Conservation (phyloP, 1,140 invertebrate species). For the Odontomachus brunneus region DNA sequence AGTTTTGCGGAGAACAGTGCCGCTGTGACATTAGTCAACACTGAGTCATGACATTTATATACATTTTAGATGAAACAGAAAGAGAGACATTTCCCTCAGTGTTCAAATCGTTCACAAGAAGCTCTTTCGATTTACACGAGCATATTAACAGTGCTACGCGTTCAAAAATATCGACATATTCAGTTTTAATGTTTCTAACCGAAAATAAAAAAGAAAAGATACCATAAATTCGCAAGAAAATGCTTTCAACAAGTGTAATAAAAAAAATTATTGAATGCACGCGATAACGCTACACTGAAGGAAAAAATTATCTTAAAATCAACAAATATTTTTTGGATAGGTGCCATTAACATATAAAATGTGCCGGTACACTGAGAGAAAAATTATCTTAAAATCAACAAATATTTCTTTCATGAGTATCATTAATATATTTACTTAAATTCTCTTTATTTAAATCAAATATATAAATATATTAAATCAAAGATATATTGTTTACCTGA, state of each 20-base stretch:
- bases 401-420: too few species aligned
- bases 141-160: conserved; percentile 16
- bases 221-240: conserved; percentile 7
- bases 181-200: not conserved
- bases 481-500: too few species aligned
- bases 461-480: too few species aligned
- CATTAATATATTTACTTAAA: too few species aligned
- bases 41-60: conserved; percentile 15
- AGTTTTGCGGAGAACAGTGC: conserved; percentile 32
- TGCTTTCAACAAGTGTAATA: not conserved
- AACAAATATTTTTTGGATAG: too few species aligned
- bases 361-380: too few species aligned
- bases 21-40: conserved; percentile 45
- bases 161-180: conserved; percentile 25
- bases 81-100: conserved; percentile 29
- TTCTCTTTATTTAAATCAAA: too few species aligned
- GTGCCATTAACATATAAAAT: too few species aligned
- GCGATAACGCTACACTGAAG: not conserved
- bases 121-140: conserved; percentile 9
- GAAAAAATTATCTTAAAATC: too few species aligned
- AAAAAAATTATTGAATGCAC: too few species aligned
- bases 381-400: too few species aligned
- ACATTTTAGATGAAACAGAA: conserved; percentile 15
- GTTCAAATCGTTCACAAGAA: conserved; percentile 8
- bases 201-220: not conserved